phyloP scores from a whole-genome alignment of 2,797 vertebrate species.

The Acanthurus lineatus region DNA sequence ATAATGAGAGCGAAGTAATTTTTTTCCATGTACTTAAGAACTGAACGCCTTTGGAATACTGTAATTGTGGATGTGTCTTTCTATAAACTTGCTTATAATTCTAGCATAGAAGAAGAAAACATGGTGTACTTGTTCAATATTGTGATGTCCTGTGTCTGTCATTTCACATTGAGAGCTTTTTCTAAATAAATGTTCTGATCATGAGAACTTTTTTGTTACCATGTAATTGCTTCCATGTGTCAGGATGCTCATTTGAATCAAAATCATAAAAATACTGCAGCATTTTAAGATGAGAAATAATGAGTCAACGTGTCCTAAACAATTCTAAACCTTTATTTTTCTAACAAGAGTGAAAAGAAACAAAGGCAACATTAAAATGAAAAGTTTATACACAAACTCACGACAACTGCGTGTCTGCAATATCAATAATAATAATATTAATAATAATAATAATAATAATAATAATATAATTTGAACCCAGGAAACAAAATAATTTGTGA shows the following conservation, averaged over 20 bases:
- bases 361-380: slow-evolving; percentile 89
- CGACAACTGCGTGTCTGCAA: slow-evolving; percentile 85
- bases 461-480: slow-evolving; percentile 84
- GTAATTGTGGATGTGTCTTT: slow-evolving; percentile 72
- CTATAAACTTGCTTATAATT: slow-evolving; percentile 64
- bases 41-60: slow-evolving; percentile 63
- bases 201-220: slow-evolving; percentile 1
- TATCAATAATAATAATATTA: slow-evolving; percentile 74
- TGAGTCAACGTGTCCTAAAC: slow-evolving; percentile 81
- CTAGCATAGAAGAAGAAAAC: slow-evolving; percentile 66
- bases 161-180: slow-evolving; percentile 77
- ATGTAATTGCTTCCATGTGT: not conserved
- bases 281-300: slow-evolving; percentile 40
- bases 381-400: slow-evolving; percentile 89
- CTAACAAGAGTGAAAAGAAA: slow-evolving; percentile 91
- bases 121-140: slow-evolving; percentile 69
- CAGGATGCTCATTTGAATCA: not conserved
- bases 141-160: slow-evolving; percentile 71
- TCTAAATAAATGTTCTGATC: slow-evolving; percentile 78
- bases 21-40: slow-evolving; percentile 50
- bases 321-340: slow-evolving; percentile 91
- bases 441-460: slow-evolving; percentile 86
- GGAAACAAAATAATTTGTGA: slow-evolving; percentile 80
- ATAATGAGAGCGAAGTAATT: slow-evolving; percentile 51
- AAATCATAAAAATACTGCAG: no score